phyloP scores from a whole-genome alignment of 1,140 invertebrate species.

The Trigoniulus corallinus region DNA sequence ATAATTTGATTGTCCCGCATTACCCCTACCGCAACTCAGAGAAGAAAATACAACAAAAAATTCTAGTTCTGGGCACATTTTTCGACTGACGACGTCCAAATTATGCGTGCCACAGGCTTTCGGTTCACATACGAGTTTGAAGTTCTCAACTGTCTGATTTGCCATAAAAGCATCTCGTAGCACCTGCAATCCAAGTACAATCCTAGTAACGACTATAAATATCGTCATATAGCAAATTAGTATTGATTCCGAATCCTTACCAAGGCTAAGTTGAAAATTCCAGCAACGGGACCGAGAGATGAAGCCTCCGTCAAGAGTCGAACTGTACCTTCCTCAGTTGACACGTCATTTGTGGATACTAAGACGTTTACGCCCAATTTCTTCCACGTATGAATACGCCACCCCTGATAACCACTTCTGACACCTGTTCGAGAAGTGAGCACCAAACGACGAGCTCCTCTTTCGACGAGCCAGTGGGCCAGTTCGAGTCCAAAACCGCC shows the following conservation, averaged over 20 bases:
- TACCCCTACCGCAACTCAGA: conserved; percentile 83
- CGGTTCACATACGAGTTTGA: conserved; percentile 32
- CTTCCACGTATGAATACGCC: conserved; percentile 53
- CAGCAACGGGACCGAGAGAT: conserved; percentile 60
- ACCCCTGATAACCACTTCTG: conserved; percentile 67
- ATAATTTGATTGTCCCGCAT: conserved; percentile 88
- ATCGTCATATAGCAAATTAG: no score
- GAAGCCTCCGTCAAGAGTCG: conserved; percentile 48
- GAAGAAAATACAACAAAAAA: conserved; percentile 91
- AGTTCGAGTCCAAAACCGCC: conserved; percentile 89
- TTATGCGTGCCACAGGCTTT: conserved; percentile 49
- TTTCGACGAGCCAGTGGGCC: conserved; percentile 69
- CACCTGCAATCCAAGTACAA: no score
- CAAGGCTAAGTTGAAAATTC: conserved; percentile 85
- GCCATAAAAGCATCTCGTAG: conserved; percentile 73
- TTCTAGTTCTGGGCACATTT: conserved; percentile 56
- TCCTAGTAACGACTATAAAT: no score
- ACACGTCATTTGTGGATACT: conserved; percentile 49
- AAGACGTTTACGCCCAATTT: conserved; percentile 47
- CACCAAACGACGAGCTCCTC: conserved; percentile 70
- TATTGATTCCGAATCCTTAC: no score
- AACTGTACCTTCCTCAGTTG: conserved; percentile 44
- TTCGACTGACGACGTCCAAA: conserved; percentile 53
- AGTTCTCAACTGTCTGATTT: conserved; percentile 51
- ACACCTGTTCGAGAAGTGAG: conserved; percentile 80